Base-by-base conservation (phyloP, 2,888 invertebrate genomes). In the Tipula unca region DNA sequence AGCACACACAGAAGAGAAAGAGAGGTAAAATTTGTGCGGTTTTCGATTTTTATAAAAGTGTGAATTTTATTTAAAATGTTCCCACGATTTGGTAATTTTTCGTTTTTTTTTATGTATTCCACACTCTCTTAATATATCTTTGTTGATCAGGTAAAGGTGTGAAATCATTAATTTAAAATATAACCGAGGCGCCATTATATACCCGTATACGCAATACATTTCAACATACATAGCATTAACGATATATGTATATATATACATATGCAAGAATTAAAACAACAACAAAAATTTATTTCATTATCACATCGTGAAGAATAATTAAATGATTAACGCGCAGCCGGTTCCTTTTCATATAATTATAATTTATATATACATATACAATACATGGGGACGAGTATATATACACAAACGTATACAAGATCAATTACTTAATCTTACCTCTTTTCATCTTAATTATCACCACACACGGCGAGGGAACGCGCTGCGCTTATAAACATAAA, bases 241-340 rank as follows among this genome's bases (percentile, higher is more conserved):
- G 25, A n/a, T n/a, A n/a, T n/a, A n/a, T n/a, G n/a, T 6, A 13
- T 48, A 48, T 48, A 17, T 3, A 17, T 48, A 54, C 8, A 69
- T 69, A 25, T 2, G 20, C 69, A 10, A 69, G 69, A 69, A 2
- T 20, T 48, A 17, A 48, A 48, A 17, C 48, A 48, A 48, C 48
- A 48, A 48, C n/a, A 48, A 48, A n/a, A 5, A 48, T 48, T 69
- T 69, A 25, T 69, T 25, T 69, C 69, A 69, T 25, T 69, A 69
- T 69, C 20, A 13, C 25, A 69, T 25, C 25, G 69, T 69, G 69
- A 69, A 69, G 25, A 25, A 69, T 69, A 69, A 69, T 69, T 69
- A 69, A 69, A 69, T 69, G 69, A 69, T 69, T 69, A 69, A 69
- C 69, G 69, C 69, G 69, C 69, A 69, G 69, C 69, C 69, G 69